Percentiles rank a stretch among this genome's conserved stretches.
phyloP scores from a whole-genome alignment of 2,888 invertebrate species.

The Melitaea athalia region DNA sequence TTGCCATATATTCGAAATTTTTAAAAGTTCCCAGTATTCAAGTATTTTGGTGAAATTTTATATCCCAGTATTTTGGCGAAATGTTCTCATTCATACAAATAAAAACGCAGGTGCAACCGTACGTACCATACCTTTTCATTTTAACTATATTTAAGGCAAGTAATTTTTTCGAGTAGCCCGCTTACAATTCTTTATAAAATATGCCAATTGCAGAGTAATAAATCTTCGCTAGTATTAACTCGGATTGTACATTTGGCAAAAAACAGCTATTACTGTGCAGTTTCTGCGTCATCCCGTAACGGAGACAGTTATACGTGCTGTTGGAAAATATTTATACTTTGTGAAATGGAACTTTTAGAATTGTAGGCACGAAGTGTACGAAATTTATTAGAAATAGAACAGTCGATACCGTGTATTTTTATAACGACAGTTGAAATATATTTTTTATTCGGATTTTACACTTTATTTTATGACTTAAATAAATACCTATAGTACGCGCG shows the following conservation, averaged over 20 bases:
- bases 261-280: slow-evolving; percentile 38
- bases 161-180: slow-evolving; percentile 9
- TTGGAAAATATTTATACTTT: slow-evolving; percentile 31
- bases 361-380: slow-evolving; percentile 11
- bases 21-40: too few species aligned
- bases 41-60: too few species aligned
- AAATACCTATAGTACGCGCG: too few species aligned
- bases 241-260: slow-evolving; percentile 38
- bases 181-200: slow-evolving; percentile 17
- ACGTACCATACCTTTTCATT: neutral
- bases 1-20: too few species aligned
- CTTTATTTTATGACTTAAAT: neutral
- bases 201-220: slow-evolving; percentile 31
- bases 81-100: neutral
- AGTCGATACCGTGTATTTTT: neutral
- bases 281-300: slow-evolving; percentile 31
- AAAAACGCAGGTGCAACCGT: neutral
- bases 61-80: too few species aligned
- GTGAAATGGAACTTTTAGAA: slow-evolving; percentile 23
- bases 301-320: slow-evolving; percentile 30
- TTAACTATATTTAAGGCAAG: slow-evolving; percentile 4
- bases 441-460: neutral
- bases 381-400: slow-evolving; percentile 11
- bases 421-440: slow-evolving; percentile 4
- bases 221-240: slow-evolving; percentile 36